Percentiles rank a stretch among this genome's conserved stretches.
phyloP scores from a whole-genome alignment of 2,888 invertebrate genomes.

The Hemicrepidius hirtus region DNA sequence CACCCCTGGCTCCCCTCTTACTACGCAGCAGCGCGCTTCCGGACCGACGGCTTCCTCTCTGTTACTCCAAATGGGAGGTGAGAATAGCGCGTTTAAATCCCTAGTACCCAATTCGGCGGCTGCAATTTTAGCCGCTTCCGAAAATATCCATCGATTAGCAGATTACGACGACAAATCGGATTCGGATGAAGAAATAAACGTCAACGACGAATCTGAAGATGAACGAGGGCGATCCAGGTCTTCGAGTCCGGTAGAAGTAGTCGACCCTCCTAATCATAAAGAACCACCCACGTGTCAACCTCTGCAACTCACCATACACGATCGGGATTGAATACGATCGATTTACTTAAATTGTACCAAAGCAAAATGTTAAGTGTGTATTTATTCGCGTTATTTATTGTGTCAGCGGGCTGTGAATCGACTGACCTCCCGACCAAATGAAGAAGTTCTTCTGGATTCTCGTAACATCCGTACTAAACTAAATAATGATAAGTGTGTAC shows the following conservation, averaged over 20 bases:
- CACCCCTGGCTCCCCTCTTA: slow-evolving; percentile 79
- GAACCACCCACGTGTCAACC: slow-evolving; percentile 75
- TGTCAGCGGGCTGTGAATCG: slow-evolving; percentile 63
- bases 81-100: slow-evolving; percentile 91
- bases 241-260: slow-evolving; percentile 73
- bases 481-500: slow-evolving; percentile 11
- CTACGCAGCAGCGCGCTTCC: slow-evolving; percentile 66
- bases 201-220: slow-evolving; percentile 85
- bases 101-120: slow-evolving; percentile 78
- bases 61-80: slow-evolving; percentile 85
- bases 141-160: slow-evolving; percentile 74
- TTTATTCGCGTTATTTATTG: slow-evolving; percentile 57
- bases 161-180: slow-evolving; percentile 74
- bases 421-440: slow-evolving; percentile 55
- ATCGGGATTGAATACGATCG: slow-evolving; percentile 73
- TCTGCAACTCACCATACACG: slow-evolving; percentile 83
- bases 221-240: slow-evolving; percentile 74
- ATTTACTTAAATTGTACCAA: slow-evolving; percentile 52
- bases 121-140: slow-evolving; percentile 73
- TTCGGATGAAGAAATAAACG: slow-evolving; percentile 89
- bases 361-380: slow-evolving; percentile 47
- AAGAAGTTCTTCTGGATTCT: slow-evolving; percentile 13
- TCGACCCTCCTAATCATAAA: slow-evolving; percentile 64
- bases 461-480: slow-evolving; percentile 33
- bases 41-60: slow-evolving; percentile 70